Base-by-base conservation (phyloP, 1,140 invertebrate species). In the Drosophila biarmipes region DNA sequence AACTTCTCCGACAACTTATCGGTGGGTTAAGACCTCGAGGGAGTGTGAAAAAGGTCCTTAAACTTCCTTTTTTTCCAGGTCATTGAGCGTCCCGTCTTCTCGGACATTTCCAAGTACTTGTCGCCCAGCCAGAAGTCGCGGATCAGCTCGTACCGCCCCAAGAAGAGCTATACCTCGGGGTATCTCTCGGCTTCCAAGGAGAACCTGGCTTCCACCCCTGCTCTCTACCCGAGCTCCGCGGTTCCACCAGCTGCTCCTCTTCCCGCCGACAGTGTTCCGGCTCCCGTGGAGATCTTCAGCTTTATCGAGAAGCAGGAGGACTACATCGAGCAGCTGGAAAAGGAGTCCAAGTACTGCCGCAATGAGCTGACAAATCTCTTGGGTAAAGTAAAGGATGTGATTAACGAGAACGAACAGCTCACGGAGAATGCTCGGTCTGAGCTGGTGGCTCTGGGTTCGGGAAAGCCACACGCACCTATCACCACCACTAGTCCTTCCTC, bases 231-330 rank as follows among this genome's bases (percentile, higher is more conserved):
- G 4, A 63, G 54, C 31, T 57, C 12, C 34, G 45, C 53, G 31
- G 75, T 79, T 8, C 91, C 29, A 10, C 29, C 29, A 10, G 69
- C 91, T 6, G 84, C 91, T 8, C 54, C 77, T 7, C 59, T 59
- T 29, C 17, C 80, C 17, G 46, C 78, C 11, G 81, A 90, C 11
- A 90, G 72, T 42, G 86, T 86, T 6, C 80, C 86, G 15, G 87
- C 91, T 6, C 90, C 91, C 0, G 80, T 80, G 8, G 95, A 96
- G 87, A 84, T 96, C 14, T 93, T 95, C 71, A 94, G 94, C 49
- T 97, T 96, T 75, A 96, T 97, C 21, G 95, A 96, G 91, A 94
- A 95, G 54, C 96, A 97, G 84, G 96, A 96, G 87, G 96, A 96
- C 59, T 97, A 97, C 71, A 97, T 97, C 29, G 95, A 96, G 53